Evolutionary conservation across 2,888 invertebrate genomes (phyloP).

Genomic region (Rhopalosiphum nymphaeae): DNA sequence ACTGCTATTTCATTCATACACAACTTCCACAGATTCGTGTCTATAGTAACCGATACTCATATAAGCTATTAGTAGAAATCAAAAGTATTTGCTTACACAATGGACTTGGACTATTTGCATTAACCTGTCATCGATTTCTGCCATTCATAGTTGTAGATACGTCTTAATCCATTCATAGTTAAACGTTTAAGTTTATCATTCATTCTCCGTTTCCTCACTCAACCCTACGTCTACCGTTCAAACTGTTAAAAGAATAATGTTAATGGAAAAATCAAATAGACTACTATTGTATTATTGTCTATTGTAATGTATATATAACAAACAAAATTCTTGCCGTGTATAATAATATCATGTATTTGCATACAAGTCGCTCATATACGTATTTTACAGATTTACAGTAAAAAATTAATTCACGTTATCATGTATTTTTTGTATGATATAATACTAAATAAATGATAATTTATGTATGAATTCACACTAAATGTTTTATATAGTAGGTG

Average conservation of each 20-base stretch:
- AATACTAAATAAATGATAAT: background rate
- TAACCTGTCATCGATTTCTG: background rate
- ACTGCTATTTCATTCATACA: conserved; percentile 10
- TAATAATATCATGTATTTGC: background rate
- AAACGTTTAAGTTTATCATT: background rate
- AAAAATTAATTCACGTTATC: background rate
- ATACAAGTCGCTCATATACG: too few relatives aligned
- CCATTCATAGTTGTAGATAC: conserved; percentile 5
- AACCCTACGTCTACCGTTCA: background rate
- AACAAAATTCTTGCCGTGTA: background rate
- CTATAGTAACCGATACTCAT: background rate
- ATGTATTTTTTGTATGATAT: background rate
- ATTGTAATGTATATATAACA: background rate
- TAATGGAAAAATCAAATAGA: background rate
- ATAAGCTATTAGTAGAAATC: conserved; percentile 15
- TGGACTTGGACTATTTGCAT: background rate
- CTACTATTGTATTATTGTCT: background rate
- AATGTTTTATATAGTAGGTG: background rate
- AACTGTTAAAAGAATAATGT: background rate
- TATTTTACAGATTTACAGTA: background rate
- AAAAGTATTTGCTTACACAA: conserved; percentile 34
- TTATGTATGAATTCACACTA: background rate
- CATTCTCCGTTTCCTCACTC: background rate
- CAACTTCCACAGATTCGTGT: background rate
- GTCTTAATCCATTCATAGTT: conserved; percentile 9